Conservation (phyloP, 2,113 vertebrate species). For the Myotis yumanensis region DNA sequence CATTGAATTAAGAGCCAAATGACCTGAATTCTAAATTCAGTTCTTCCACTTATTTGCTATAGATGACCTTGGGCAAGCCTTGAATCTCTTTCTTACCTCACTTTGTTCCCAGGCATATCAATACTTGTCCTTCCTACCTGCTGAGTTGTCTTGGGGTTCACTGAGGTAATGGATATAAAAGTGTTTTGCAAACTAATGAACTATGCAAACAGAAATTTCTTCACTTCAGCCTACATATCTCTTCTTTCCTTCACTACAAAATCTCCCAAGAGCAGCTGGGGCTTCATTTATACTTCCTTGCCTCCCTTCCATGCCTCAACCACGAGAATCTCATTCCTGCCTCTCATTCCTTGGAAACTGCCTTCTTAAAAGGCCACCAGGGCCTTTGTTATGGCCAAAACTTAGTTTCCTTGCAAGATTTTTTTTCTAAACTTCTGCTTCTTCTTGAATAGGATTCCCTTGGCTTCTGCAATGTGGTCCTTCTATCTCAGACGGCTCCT, state of each 20-base stretch:
- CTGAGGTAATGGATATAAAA: neutral
- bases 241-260: neutral
- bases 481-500: neutral
- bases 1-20: neutral
- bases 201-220: neutral
- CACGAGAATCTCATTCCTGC: neutral
- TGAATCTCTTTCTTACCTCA: neutral
- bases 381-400: neutral
- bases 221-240: neutral
- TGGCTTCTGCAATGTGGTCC: neutral
- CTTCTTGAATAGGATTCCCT: neutral
- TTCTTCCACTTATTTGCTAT: neutral
- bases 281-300: neutral
- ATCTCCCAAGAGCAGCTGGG: neutral
- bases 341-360: neutral
- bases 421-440: neutral
- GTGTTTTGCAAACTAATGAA: neutral
- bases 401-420: neutral
- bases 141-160: neutral
- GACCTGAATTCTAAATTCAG: neutral
- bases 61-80: neutral
- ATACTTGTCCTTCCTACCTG: neutral
- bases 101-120: neutral
- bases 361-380: neutral
- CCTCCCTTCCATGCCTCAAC: neutral